These are phyloP conservation scores for Dinomys branickii DNA, from an alignment of 2,113 vertebrate species.

Conservation along the genomic window DNA sequence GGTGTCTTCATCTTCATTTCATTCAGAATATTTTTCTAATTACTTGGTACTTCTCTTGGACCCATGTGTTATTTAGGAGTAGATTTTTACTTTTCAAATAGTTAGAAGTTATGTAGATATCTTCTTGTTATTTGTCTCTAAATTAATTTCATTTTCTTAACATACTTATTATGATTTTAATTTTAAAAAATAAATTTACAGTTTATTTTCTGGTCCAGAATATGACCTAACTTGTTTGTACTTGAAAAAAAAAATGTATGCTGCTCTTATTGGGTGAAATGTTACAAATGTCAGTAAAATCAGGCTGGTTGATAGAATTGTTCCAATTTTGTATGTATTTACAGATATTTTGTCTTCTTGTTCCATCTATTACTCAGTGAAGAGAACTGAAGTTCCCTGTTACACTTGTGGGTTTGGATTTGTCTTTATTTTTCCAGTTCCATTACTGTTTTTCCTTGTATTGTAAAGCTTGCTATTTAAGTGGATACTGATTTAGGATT, in stretches of 20 bases:
- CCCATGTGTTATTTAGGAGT: neutral
- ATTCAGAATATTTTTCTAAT: neutral
- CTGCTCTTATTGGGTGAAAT: neutral
- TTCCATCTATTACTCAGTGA: neutral
- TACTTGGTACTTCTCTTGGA: constrained; percentile 9
- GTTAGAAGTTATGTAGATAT: neutral
- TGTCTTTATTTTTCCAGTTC: neutral
- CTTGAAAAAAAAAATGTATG: neutral
- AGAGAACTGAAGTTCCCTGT: neutral
- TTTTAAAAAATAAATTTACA: neutral
- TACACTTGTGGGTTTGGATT: neutral
- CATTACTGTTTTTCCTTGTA: neutral
- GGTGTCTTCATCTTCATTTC: neutral
- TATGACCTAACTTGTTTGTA: neutral
- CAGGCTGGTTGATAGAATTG: neutral
- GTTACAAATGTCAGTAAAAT: neutral
- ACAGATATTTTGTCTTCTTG: neutral
- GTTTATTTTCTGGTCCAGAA: neutral
- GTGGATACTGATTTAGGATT: neutral
- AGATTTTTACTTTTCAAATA: neutral
- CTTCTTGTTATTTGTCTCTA: neutral
- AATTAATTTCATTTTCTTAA: neutral
- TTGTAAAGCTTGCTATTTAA: neutral
- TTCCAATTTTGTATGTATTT: neutral
- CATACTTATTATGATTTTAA: neutral